Evolutionary conservation across 2,113 vertebrate species (phyloP).

Genomic region (Bos javanicus): DNA sequence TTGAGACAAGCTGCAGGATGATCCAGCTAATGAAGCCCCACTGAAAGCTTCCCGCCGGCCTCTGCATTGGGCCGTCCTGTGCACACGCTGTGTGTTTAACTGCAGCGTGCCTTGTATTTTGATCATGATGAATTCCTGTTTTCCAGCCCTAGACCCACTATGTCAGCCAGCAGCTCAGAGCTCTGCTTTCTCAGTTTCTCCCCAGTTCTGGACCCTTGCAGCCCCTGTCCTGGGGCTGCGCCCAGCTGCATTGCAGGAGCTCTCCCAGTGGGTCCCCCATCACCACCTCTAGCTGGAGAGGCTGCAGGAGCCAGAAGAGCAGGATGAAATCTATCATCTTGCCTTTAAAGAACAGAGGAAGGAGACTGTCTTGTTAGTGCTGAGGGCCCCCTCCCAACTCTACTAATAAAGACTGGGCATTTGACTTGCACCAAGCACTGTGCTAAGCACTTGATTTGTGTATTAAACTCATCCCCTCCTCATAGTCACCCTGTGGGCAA

Average conservation of each 20-base stretch:
- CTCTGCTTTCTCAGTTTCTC: neutral
- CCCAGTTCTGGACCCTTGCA: neutral
- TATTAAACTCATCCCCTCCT: neutral
- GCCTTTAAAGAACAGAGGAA: neutral
- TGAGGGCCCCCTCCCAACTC: neutral
- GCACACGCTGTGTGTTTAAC: neutral
- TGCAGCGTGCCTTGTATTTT: neutral
- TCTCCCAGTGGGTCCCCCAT: neutral
- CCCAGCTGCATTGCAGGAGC: neutral
- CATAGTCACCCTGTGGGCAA: neutral
- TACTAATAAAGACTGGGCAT: neutral
- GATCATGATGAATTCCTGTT: neutral
- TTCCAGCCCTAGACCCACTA: neutral
- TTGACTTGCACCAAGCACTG: neutral
- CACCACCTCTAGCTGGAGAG: neutral
- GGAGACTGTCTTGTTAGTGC: neutral
- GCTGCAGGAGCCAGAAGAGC: neutral
- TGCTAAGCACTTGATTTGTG: neutral
- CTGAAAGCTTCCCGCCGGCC: fast-evolving
- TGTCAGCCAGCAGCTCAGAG: neutral
- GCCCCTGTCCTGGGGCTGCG: neutral
- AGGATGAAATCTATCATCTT: neutral
- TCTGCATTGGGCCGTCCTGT: neutral
- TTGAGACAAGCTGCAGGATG: neutral
- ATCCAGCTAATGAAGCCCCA: neutral